Base-by-base conservation (phyloP, 2,797 vertebrate genomes). In the Myiotriccus ornatus region DNA sequence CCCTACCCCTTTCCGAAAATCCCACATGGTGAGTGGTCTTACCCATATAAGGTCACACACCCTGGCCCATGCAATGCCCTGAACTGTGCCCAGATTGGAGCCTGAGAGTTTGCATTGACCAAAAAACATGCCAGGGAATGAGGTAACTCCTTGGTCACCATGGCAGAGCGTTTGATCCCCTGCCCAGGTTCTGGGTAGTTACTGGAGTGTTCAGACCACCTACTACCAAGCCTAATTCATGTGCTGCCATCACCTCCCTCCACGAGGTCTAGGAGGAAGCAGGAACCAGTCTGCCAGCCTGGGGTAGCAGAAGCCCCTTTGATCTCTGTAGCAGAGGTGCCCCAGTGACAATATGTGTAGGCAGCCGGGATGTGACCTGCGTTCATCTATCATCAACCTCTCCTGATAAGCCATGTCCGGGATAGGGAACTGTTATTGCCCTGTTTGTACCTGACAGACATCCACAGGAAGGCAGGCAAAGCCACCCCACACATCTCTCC, bases 171-270 rank as follows among this genome's bases (percentile, higher is more conserved):
- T 85, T 87, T 91, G 63, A 80, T 59, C 9, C 47, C 0, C 0
- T 60, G 75, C 68, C 68, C 76, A 39, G 53, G 47, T 75, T 83
- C 76, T 86, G 59, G 39, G 37, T 56, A 75, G 37, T 17, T 65
- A 71, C 28, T 39, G 84, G 43, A 81, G 44, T 10, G 10, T 70
- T 68, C 90, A 90, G 65, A 84, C 44, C 90, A 78, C 73, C 90
- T 90, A 30, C 44, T 16, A 3, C 37, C 25, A 17, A 91, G 20
- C 24, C 34, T 80, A 64, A 39, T 46, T 68, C 79, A 64, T 68
- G 37, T 27, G 41, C 52, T 94, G 90, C 92, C 85, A 88, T 60
- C 44, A 71, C 41, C 64, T 53, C 49, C 73, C 80, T 80, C 55
- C 78, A 47, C 0, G 0, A 52, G 44, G 37, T 44, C 62, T 12